Conservation (phyloP, 1,140 invertebrate species). For the Papilio xuthus region DNA sequence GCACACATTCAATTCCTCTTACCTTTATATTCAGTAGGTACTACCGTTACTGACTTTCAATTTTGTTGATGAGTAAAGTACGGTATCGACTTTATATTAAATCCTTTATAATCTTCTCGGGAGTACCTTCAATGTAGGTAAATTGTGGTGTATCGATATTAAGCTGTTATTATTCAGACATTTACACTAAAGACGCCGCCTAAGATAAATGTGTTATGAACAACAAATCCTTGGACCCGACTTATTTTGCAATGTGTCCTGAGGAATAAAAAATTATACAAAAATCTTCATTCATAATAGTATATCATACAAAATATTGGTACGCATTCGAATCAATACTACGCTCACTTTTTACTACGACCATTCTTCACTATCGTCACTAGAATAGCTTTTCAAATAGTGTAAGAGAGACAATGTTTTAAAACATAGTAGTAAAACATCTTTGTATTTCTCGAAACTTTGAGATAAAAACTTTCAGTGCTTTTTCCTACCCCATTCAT, state of each 20-base stretch:
- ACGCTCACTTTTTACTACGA: no score
- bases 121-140: constrained; percentile 48
- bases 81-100: constrained; percentile 11
- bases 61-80: background rate
- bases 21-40: background rate
- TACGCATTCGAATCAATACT: no score
- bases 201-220: constrained; percentile 52
- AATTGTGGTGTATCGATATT: constrained; percentile 50
- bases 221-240: constrained; percentile 45
- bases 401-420: no score
- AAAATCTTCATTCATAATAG: no score
- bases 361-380: no score
- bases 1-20: no score
- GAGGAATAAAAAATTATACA: background rate
- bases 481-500: background rate
- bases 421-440: background rate
- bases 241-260: constrained; percentile 19
- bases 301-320: no score
- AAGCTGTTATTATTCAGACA: constrained; percentile 63
- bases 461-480: background rate
- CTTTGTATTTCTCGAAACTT: background rate
- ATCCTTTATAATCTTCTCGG: constrained; percentile 3
- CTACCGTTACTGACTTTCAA: background rate
- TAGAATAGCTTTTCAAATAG: no score
- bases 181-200: constrained; percentile 70